These are phyloP conservation scores for Cherax quadricarinatus DNA, from an alignment of 1,140 invertebrate species.

Conservation along the genomic window DNA sequence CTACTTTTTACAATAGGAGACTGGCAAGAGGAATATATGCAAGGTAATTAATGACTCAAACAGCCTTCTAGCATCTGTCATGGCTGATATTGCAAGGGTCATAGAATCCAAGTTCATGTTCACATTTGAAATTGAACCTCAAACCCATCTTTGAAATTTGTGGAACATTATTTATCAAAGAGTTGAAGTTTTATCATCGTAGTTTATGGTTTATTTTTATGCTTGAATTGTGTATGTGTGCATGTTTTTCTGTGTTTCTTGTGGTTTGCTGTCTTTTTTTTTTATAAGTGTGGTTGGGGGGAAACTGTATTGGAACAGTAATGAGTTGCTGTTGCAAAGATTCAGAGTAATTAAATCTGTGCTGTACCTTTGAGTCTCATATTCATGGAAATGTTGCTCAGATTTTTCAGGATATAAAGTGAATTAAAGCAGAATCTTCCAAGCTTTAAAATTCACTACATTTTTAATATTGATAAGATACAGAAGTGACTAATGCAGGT, in stretches of 20 bases:
- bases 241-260: conserved; percentile 17
- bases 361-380: background rate
- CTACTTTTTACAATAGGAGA: conserved; percentile 40
- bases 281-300: background rate
- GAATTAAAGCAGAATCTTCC: too few relatives aligned
- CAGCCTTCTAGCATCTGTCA: conserved; percentile 12
- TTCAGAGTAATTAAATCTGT: background rate
- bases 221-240: background rate
- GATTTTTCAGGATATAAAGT: too few relatives aligned
- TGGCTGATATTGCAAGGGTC: conserved; percentile 25
- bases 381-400: background rate
- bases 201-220: conserved; percentile 8
- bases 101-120: conserved; percentile 29
- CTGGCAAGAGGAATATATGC: conserved; percentile 42
- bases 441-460: too few relatives aligned
- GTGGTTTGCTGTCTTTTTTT: background rate
- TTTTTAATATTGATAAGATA: too few relatives aligned
- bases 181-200: background rate
- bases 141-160: conserved; percentile 10
- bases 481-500: too few relatives aligned
- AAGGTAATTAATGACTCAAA: conserved; percentile 30
- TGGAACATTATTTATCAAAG: background rate
- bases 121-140: conserved; percentile 5
- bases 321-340: background rate
- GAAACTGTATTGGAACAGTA: background rate